phyloP scores from a whole-genome alignment of 1,140 invertebrate species.

The Anadara kagoshimensis region DNA sequence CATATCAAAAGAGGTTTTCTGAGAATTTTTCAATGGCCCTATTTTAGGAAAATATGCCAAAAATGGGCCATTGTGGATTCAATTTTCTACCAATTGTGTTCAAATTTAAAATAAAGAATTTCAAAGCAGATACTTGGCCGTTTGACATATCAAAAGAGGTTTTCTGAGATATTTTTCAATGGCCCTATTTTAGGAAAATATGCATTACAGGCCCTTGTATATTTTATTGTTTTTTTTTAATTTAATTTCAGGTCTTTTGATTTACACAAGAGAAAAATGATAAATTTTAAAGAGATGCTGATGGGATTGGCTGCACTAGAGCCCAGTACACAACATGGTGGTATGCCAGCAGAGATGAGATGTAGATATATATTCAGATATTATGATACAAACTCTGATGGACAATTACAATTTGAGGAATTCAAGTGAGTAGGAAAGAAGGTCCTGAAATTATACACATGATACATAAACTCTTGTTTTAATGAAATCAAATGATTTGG shows the following conservation, averaged over 20 bases:
- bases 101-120: too few relatives aligned
- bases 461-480: not conserved
- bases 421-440: slow-evolving; percentile 64
- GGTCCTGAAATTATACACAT: not conserved
- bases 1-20: too few relatives aligned
- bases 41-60: too few relatives aligned
- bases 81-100: too few relatives aligned
- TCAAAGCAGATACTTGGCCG: too few relatives aligned
- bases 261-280: slow-evolving; percentile 61
- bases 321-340: slow-evolving; percentile 77
- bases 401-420: slow-evolving; percentile 71
- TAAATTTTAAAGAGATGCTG: slow-evolving; percentile 75
- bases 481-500: too few relatives aligned
- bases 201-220: too few relatives aligned
- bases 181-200: too few relatives aligned
- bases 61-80: too few relatives aligned
- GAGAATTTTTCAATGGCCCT: too few relatives aligned
- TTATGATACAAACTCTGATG: slow-evolving; percentile 75
- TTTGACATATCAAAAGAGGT: too few relatives aligned
- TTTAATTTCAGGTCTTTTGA: slow-evolving; percentile 73
- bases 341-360: slow-evolving; percentile 76
- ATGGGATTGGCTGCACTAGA: slow-evolving; percentile 77
- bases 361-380: slow-evolving; percentile 78
- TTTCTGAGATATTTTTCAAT: too few relatives aligned
- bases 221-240: not conserved